Percentiles rank a stretch among this genome's conserved stretches.
phyloP scores from a whole-genome alignment of 1,140 invertebrate genomes.

The Oscheius sp. region DNA sequence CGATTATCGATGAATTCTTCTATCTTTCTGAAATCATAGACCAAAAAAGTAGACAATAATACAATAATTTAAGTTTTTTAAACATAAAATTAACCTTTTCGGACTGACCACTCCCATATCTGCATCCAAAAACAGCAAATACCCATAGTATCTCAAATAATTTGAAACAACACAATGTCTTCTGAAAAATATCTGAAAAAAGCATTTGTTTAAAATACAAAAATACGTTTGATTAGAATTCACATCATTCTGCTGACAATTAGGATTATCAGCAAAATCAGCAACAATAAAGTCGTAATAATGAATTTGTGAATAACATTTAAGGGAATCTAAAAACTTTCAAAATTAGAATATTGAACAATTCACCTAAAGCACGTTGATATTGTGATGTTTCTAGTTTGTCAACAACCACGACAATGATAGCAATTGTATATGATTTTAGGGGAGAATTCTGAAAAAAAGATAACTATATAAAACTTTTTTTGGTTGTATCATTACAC shows the following conservation, averaged over 20 bases:
- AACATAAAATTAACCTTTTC: conserved; percentile 19
- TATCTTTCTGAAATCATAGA: conserved; percentile 4
- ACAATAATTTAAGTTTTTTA: no score
- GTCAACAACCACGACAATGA: no score
- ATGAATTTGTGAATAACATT: conserved; percentile 28
- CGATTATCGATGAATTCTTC: conserved; percentile 27
- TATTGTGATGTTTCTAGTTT: no score
- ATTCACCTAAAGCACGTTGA: no score
- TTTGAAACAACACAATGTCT: conserved; percentile 29
- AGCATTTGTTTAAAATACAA: neutral
- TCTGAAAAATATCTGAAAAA: conserved; percentile 25
- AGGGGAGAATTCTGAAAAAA: no score
- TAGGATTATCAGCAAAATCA: neutral
- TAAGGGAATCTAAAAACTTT: conserved; percentile 29
- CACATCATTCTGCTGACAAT: conserved; percentile 25
- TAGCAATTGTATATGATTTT: no score
- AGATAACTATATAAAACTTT: no score
- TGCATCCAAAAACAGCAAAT: conserved; percentile 34
- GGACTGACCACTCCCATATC: conserved; percentile 41
- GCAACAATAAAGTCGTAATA: conserved; percentile 8
- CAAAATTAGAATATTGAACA: no score
- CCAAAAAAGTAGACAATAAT: no score
- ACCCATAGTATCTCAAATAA: neutral
- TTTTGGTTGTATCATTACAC: no score
- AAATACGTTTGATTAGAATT: neutral